A percentile compares a stretch with the other conserved stretches of the same genome.
These are phyloP conservation scores for Mnemiopsis leidyi DNA, from an alignment of 37 sponge, comb jelly and placozoan genomes.

Conservation along the genomic window DNA sequence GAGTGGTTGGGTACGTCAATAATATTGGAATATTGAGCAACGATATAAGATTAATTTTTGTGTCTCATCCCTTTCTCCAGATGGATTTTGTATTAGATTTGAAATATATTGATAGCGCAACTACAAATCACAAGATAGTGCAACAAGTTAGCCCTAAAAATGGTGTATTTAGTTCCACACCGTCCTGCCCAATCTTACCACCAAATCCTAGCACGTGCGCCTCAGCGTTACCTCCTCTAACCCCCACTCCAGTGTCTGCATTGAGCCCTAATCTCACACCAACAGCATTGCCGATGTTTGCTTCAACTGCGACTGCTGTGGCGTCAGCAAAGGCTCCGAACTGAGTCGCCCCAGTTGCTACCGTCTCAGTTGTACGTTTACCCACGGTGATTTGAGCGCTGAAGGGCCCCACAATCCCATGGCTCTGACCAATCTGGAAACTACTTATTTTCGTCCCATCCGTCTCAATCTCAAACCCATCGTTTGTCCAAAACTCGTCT, in stretches of 20 bases:
- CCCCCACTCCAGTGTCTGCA: background rate
- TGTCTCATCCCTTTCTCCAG: too few relatives aligned
- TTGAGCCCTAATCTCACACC: background rate
- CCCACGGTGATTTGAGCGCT: background rate
- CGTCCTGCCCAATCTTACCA: background rate
- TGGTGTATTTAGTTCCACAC: background rate
- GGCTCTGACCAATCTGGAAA: background rate
- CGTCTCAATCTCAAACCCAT: background rate
- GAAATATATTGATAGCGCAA: background rate
- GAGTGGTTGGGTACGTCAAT: too few relatives aligned
- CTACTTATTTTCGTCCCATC: background rate
- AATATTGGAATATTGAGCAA: too few relatives aligned
- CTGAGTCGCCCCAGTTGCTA: background rate
- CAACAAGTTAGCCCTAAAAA: too few relatives aligned
- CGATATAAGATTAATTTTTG: too few relatives aligned
- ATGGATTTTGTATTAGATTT: too few relatives aligned
- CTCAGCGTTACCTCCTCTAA: background rate
- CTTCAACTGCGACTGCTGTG: background rate
- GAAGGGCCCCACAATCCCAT: background rate
- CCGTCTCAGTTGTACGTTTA: background rate
- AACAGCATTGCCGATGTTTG: background rate
- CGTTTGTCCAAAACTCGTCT: background rate
- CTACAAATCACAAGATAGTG: background rate
- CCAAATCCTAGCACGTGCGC: background rate
- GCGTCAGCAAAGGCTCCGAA: background rate